Evolutionary conservation across 2,113 vertebrate genomes (phyloP).

Genomic region (Ageneiosus marmoratus): DNA sequence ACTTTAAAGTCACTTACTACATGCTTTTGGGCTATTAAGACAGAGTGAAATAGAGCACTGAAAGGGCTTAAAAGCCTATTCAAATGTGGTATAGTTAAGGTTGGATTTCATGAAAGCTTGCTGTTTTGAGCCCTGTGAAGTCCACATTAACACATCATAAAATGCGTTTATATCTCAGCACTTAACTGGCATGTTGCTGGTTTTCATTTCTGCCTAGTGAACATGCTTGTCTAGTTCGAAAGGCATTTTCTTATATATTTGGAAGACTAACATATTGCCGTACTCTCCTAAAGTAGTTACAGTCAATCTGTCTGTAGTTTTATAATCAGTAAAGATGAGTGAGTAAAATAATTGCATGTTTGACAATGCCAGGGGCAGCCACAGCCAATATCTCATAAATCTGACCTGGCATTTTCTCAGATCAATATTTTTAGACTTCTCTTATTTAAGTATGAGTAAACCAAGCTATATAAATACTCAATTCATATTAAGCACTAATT

Average conservation of each 20-base stretch:
- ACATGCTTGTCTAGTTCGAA: not conserved
- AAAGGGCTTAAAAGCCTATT: constrained; percentile 48
- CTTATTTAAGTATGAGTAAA: not conserved
- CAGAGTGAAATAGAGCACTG: constrained; percentile 34
- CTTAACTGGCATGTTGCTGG: constrained; percentile 11
- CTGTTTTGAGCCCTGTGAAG: constrained; percentile 15
- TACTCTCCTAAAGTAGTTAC: not conserved
- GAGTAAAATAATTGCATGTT: not conserved
- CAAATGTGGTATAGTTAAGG: constrained; percentile 21
- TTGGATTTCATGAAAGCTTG: constrained; percentile 34
- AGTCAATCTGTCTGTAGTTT: constrained; percentile 4
- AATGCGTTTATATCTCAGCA: constrained; percentile 21
- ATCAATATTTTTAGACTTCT: not conserved
- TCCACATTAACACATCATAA: constrained; percentile 30
- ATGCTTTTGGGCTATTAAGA: constrained; percentile 45
- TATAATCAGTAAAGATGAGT: not conserved
- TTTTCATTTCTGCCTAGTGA: not conserved
- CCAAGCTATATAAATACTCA: not conserved
- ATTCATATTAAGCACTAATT: not conserved
- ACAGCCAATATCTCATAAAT: not conserved
- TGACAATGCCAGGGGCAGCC: not conserved
- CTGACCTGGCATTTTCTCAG: not conserved
- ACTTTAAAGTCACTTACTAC: constrained; percentile 53
- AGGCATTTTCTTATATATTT: not conserved
- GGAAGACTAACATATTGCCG: too few relatives aligned